phyloP scores from a whole-genome alignment of 2,113 vertebrate species.

The Carollia perspicillata region DNA sequence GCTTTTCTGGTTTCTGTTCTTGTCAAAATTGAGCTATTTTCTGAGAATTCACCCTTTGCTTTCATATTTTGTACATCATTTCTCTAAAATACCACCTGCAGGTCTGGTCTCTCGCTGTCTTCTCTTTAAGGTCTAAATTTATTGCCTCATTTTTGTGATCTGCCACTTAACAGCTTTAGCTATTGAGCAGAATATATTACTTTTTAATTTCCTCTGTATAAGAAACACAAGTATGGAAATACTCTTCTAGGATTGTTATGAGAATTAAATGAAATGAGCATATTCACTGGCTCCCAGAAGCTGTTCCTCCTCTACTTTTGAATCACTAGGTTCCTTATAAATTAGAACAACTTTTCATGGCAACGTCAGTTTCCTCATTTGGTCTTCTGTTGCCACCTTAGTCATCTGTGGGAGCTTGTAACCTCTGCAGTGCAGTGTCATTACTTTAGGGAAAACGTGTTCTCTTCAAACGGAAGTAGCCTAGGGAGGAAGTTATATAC shows the following conservation, averaged over 20 bases:
- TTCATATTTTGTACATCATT: not conserved
- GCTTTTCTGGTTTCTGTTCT: not conserved
- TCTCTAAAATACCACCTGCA: not conserved
- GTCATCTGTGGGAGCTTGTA: not conserved
- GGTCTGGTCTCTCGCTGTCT: not conserved
- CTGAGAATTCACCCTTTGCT: not conserved
- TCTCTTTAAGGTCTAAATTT: not conserved
- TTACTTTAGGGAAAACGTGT: not conserved
- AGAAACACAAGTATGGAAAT: not conserved
- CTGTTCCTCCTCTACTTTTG: not conserved
- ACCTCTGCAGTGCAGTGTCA: not conserved
- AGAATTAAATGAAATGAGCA: not conserved
- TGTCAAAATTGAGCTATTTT: not conserved
- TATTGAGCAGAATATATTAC: not conserved
- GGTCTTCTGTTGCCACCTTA: not conserved
- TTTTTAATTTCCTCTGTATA: slow-evolving; percentile 25
- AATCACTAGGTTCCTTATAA: not conserved
- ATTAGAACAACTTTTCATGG: not conserved
- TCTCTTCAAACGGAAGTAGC: not conserved
- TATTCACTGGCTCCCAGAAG: not conserved
- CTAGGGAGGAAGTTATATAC: not conserved
- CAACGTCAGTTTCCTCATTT: not conserved
- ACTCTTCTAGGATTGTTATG: not conserved
- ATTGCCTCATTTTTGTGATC: not conserved
- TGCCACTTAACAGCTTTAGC: not conserved